Evolutionary conservation across 2,888 invertebrate genomes (phyloP).

Genomic region (Ophion slaviceki): DNA sequence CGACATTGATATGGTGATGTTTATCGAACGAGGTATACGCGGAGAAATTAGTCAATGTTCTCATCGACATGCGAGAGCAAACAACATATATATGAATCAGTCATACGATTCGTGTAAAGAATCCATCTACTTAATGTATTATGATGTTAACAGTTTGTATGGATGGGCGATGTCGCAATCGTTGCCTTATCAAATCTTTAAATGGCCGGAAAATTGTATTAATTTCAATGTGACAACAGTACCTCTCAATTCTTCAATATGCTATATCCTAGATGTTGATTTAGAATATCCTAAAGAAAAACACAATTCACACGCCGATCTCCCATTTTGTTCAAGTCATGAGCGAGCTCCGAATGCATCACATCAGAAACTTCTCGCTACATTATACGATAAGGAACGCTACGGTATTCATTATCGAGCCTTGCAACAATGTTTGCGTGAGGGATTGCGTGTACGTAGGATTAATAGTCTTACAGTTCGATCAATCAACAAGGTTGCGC

Average conservation of each 20-base stretch:
- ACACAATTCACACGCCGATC: background rate
- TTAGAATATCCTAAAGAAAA: background rate
- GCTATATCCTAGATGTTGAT: background rate
- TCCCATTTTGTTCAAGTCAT: background rate
- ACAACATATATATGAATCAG: no score
- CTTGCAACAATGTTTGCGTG: background rate
- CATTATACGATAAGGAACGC: background rate
- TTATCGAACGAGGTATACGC: background rate
- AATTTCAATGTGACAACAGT: no score
- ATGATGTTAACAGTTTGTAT: no score
- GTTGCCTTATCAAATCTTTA: no score
- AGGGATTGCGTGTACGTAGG: background rate
- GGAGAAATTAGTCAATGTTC: no score
- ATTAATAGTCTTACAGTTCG: background rate
- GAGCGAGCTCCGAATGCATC: background rate
- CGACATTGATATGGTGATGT: background rate
- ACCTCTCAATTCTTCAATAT: background rate
- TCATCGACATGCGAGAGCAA: no score
- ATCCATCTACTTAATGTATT: no score
- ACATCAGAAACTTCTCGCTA: background rate
- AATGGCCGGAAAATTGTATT: no score
- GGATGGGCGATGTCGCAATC: no score
- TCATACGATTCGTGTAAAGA: no score
- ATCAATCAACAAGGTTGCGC: background rate
- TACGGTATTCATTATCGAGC: background rate